Evolutionary conservation across 37 sponge, comb jelly and placozoan genomes (phyloP).

Genomic region (Spongilla lacustris): DNA sequence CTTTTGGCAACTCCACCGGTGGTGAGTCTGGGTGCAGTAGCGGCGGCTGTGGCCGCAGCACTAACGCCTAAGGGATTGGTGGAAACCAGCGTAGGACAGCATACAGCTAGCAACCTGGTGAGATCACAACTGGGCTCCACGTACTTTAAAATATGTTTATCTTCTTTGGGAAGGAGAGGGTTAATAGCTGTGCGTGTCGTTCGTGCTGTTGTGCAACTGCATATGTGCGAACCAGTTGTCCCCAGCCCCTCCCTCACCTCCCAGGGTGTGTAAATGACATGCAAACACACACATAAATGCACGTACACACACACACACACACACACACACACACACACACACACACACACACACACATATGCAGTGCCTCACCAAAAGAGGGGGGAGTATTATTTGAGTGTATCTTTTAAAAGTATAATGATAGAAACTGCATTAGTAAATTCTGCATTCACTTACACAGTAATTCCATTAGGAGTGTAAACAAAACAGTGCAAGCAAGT

Average conservation of each 20-base stretch:
- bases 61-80: constrained; percentile 1
- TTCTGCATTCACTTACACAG: too few species aligned
- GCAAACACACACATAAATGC: too few species aligned
- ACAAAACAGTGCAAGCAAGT: too few species aligned
- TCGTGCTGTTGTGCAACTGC: too few species aligned
- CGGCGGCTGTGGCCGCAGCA: constrained; percentile 7
- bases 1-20: constrained; percentile 17
- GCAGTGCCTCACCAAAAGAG: too few species aligned
- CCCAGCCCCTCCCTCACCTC: too few species aligned
- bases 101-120: background rate
- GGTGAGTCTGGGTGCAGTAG: constrained; percentile 8
- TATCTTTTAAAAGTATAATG: too few species aligned
- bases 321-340: background rate
- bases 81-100: background rate
- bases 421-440: too few species aligned
- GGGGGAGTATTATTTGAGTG: too few species aligned
- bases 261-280: too few species aligned
- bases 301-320: too few species aligned
- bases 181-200: background rate
- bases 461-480: too few species aligned
- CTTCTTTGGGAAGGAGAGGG: background rate
- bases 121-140: background rate
- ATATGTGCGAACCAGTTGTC: background rate
- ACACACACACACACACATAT: background rate
- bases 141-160: background rate